Evolutionary conservation across 2,888 invertebrate genomes (phyloP).

Genomic region (Cryptops parisi): DNA sequence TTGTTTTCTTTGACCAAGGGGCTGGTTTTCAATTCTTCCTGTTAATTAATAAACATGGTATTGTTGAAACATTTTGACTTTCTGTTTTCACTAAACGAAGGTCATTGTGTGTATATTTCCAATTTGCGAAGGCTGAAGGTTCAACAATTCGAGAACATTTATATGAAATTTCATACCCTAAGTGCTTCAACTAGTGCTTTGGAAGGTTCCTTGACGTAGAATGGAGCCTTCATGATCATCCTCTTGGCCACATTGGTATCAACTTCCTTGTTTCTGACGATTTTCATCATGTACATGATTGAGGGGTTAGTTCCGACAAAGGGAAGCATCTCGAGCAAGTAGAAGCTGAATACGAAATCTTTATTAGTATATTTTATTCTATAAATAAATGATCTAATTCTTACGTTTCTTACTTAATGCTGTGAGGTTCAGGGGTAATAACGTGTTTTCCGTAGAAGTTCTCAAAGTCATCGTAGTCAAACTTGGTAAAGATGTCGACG

Average conservation of each 20-base stretch:
- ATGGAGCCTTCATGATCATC: background rate
- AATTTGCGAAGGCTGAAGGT: too few species aligned
- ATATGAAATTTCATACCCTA: too few species aligned
- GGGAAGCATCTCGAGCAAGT: constrained; percentile 3
- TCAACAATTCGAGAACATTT: too few species aligned
- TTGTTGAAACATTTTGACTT: too few species aligned
- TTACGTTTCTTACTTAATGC: background rate
- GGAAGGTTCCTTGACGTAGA: constrained; percentile 15
- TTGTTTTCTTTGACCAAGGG: background rate
- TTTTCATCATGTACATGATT: constrained; percentile 5
- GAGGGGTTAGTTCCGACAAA: constrained; percentile 15
- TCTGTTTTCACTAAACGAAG: too few species aligned
- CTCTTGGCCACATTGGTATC: background rate
- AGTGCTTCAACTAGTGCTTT: constrained; percentile 9
- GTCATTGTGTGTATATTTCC: too few species aligned
- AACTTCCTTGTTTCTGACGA: background rate
- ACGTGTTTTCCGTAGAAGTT: background rate
- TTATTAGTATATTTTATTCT: too few species aligned
- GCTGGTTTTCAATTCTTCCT: too few species aligned
- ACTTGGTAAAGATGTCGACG: background rate
- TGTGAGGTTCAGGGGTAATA: background rate
- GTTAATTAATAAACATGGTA: too few species aligned
- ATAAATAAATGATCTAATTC: too few species aligned
- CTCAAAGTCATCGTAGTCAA: constrained; percentile 10
- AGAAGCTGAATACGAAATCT: background rate